Evolutionary conservation across 1,140 invertebrate genomes (phyloP).

Genomic region (Drosophila chauvacae): DNA sequence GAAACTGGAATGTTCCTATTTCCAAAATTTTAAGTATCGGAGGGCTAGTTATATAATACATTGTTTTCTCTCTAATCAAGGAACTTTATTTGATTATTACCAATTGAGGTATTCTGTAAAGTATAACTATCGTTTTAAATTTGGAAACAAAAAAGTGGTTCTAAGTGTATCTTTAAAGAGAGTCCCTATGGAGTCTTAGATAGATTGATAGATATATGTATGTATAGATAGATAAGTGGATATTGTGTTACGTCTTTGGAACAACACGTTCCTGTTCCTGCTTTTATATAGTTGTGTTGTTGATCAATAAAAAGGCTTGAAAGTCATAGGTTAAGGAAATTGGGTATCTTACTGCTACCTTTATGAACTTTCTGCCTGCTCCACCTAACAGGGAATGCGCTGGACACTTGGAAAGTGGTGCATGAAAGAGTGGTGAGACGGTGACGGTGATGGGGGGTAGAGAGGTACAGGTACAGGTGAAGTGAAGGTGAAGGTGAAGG

Average conservation of each 20-base stretch:
- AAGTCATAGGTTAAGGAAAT: constrained; percentile 34
- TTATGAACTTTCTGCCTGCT: constrained; percentile 35
- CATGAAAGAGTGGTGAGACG: constrained; percentile 23
- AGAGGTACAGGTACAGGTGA: constrained; percentile 31
- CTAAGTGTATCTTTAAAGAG: background rate
- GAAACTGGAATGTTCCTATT: background rate
- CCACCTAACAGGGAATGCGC: constrained; percentile 65
- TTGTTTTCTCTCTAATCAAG: background rate
- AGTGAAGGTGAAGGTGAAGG: constrained; percentile 16
- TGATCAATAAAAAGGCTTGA: constrained; percentile 10
- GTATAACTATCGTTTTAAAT: background rate
- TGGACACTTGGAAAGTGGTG: constrained; percentile 57
- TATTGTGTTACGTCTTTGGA: background rate
- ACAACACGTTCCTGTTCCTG: too few relatives aligned
- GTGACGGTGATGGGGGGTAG: constrained; percentile 18
- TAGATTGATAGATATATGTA: background rate
- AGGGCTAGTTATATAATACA: background rate
- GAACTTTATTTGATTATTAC: background rate
- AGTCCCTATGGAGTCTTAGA: too few relatives aligned
- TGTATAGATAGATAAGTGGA: background rate
- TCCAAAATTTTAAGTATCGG: background rate
- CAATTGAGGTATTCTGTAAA: background rate
- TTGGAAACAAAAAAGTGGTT: background rate
- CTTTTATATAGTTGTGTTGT: background rate
- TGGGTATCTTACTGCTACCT: background rate